Evolutionary conservation across 2,797 vertebrate genomes (phyloP).

Genomic region (Cottoperca gobio): DNA sequence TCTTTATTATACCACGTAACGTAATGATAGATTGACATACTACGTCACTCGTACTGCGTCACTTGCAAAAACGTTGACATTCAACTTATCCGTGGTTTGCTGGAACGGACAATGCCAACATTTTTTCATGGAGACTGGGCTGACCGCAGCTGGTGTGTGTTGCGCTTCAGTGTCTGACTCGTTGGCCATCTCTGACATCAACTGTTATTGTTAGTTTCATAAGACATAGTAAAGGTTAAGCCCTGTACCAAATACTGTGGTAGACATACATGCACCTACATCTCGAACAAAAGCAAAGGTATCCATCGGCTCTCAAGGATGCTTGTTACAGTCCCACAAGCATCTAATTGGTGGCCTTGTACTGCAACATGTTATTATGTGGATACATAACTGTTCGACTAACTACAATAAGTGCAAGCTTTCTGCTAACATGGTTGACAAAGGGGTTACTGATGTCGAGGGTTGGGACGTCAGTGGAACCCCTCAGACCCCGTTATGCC

Average conservation of each 20-base stretch:
- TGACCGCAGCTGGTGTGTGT: neutral
- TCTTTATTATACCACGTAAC: too few species aligned
- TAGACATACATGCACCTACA: neutral
- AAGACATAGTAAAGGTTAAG: neutral
- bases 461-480: constrained; percentile 56
- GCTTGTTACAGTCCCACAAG: neutral
- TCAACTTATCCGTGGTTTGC: too few species aligned
- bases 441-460: constrained; percentile 56
- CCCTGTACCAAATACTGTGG: neutral
- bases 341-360: constrained; percentile 28
- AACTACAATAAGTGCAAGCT: constrained; percentile 13
- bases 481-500: constrained; percentile 58
- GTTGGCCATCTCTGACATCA: neutral
- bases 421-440: constrained; percentile 38
- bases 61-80: too few species aligned
- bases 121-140: too few species aligned
- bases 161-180: neutral
- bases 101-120: too few species aligned
- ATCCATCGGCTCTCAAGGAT: constrained; percentile 20
- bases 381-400: constrained; percentile 16
- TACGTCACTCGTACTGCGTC: too few species aligned
- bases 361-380: constrained; percentile 32
- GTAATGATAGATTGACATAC: too few species aligned
- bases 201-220: neutral
- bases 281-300: constrained; percentile 20